Conservation (phyloP, 2,113 vertebrate genomes). For the Dissostichus mawsoni region DNA sequence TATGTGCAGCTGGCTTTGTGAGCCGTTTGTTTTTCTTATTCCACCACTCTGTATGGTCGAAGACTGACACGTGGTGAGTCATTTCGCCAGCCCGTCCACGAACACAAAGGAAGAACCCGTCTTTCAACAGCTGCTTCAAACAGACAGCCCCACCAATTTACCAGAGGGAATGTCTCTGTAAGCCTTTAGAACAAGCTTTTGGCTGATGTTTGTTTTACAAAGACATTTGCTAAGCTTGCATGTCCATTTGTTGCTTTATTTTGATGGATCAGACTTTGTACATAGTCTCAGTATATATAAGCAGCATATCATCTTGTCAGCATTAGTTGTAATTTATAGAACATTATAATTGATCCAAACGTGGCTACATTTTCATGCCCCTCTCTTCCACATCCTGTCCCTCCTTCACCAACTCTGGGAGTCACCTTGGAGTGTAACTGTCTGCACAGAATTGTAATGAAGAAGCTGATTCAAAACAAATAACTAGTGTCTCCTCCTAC, state of each 20-base stretch:
- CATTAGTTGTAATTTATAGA: slow-evolving; percentile 17
- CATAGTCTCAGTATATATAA: slow-evolving; percentile 6
- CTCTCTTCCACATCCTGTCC: slow-evolving; percentile 2
- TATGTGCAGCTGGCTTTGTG: slow-evolving; percentile 59
- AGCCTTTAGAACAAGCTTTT: slow-evolving; percentile 51
- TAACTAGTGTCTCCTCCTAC: slow-evolving; percentile 61
- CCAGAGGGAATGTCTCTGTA: slow-evolving; percentile 59
- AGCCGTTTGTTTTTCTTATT: slow-evolving; percentile 65
- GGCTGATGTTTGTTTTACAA: slow-evolving; percentile 62
- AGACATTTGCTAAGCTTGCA: slow-evolving; percentile 50
- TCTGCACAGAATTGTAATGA: slow-evolving; percentile 62
- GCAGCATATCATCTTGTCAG: slow-evolving; percentile 12
- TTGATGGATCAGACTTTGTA: slow-evolving; percentile 25
- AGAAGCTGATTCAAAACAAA: slow-evolving; percentile 75
- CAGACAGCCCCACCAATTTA: slow-evolving; percentile 59
- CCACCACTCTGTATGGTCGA: slow-evolving; percentile 44
- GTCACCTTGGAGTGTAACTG: slow-evolving; percentile 63
- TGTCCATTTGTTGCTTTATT: slow-evolving; percentile 54
- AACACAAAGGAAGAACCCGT: slow-evolving; percentile 74
- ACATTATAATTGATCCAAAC: slow-evolving; percentile 10
- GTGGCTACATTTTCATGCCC: not conserved
- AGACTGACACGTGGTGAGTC: slow-evolving; percentile 73
- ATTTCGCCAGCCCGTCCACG: slow-evolving; percentile 50
- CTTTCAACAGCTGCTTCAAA: slow-evolving; percentile 73
- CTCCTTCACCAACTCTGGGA: slow-evolving; percentile 37